A percentile compares a stretch with the other conserved stretches of the same genome.
phyloP scores from a whole-genome alignment of 2,888 invertebrate species.

The Volucella zonaria region DNA sequence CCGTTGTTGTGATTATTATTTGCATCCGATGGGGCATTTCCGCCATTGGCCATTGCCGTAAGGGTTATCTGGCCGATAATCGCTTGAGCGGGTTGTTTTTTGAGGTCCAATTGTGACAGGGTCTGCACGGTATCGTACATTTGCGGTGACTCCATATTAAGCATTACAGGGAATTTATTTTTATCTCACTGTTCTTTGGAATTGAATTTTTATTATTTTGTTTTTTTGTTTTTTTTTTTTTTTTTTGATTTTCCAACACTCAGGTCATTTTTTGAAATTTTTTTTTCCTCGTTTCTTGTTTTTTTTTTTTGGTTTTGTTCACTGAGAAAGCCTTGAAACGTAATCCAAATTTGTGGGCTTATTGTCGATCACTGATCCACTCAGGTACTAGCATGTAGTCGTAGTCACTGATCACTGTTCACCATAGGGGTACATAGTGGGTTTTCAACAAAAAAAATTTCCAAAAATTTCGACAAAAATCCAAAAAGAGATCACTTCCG shows the following conservation, averaged over 20 bases:
- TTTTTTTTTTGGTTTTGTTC: constrained; percentile 64
- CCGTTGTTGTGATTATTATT: constrained; percentile 77
- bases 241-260: neutral
- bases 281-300: neutral
- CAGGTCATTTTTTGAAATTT: constrained; percentile 42
- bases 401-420: neutral
- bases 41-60: constrained; percentile 79
- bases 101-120: constrained; percentile 82
- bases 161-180: constrained; percentile 76
- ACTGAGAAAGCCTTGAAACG: constrained; percentile 40
- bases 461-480: constrained; percentile 24
- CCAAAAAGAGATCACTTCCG: constrained; percentile 16
- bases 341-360: constrained; percentile 57
- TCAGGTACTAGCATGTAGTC: constrained; percentile 25
- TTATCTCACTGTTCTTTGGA: constrained; percentile 54
- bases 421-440: neutral
- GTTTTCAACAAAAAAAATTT: constrained; percentile 2
- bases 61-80: constrained; percentile 81
- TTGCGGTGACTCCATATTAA: constrained; percentile 83
- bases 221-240: constrained; percentile 26
- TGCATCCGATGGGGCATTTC: constrained; percentile 77
- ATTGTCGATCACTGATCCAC: constrained; percentile 36
- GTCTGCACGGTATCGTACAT: constrained; percentile 83
- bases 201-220: constrained; percentile 5
- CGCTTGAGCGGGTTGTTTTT: constrained; percentile 82